These are phyloP conservation scores for Ceyx margarethae DNA, from an alignment of 2,113 vertebrate species.

Conservation along the genomic window DNA sequence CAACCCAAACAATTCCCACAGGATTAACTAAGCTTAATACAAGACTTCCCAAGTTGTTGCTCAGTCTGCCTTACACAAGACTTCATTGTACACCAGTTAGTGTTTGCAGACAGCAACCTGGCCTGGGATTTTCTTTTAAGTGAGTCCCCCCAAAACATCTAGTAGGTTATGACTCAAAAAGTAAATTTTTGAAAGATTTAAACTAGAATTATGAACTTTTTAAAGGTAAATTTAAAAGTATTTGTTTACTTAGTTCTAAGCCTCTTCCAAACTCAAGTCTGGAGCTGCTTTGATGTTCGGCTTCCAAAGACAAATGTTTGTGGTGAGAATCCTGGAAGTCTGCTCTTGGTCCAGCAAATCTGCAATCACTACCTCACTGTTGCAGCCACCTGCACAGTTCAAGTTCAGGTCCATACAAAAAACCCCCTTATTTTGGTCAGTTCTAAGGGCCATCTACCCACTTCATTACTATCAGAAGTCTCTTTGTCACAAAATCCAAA, in stretches of 20 bases:
- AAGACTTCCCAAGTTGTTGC: neutral
- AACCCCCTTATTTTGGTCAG: neutral
- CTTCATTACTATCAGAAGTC: neutral
- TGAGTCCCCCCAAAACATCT: neutral
- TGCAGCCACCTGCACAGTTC: neutral
- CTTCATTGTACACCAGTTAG: fast-evolving
- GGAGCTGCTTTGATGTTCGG: neutral
- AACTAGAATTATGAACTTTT: neutral
- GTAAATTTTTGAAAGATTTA: neutral
- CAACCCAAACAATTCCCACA: neutral
- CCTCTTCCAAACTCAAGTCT: neutral
- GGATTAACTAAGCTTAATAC: neutral
- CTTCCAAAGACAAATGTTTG: neutral
- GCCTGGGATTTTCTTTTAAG: no score
- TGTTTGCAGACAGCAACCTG: neutral
- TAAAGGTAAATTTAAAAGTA: neutral
- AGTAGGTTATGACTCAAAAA: neutral
- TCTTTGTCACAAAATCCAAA: neutral
- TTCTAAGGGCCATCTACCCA: neutral
- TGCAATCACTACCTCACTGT: neutral
- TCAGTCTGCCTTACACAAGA: neutral
- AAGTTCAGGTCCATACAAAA: no score
- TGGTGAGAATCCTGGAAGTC: neutral
- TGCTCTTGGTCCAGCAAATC: neutral
- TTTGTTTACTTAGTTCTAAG: neutral